Percentiles rank a stretch among this genome's conserved stretches.
These are phyloP conservation scores for Cnemophilus loriae DNA, from an alignment of 2,113 vertebrate genomes.

Conservation along the genomic window DNA sequence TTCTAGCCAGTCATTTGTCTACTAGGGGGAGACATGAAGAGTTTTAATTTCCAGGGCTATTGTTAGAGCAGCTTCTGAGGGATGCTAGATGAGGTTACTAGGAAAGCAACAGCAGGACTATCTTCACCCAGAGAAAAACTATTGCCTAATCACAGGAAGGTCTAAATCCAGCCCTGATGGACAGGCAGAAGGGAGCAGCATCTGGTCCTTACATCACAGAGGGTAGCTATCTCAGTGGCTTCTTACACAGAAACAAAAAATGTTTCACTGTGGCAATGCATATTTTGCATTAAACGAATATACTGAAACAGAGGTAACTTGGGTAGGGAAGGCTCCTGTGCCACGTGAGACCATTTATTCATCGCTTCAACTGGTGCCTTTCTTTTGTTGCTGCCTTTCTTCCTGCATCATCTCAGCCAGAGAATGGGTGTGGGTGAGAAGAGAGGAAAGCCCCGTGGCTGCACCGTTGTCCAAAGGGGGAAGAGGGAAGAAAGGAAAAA, in stretches of 20 bases:
- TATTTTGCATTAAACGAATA: not conserved
- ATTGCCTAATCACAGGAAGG: not conserved
- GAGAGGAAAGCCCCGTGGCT: not conserved
- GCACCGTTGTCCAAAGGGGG: not conserved
- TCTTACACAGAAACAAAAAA: not conserved
- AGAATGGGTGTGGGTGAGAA: not conserved
- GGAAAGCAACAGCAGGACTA: not conserved
- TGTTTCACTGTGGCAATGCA: not conserved
- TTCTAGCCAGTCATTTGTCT: not conserved
- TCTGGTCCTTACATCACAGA: not conserved
- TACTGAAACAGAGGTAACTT: not conserved
- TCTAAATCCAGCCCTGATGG: not conserved
- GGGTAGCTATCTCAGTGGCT: not conserved
- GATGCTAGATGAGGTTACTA: not conserved
- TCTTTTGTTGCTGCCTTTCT: not conserved
- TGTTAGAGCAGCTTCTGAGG: not conserved
- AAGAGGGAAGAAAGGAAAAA: not conserved
- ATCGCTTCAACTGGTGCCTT: not conserved
- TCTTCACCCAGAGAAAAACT: not conserved
- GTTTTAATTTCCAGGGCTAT: not conserved
- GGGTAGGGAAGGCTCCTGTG: not conserved
- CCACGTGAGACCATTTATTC: not conserved
- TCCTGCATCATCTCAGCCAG: not conserved
- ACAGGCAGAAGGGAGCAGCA: not conserved
- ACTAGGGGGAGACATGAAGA: not conserved